Evolutionary conservation across 2,888 invertebrate species (phyloP), one percentile per base, ranked within the genome.

Genomic region (Eugnorisma glareosa): DNA sequence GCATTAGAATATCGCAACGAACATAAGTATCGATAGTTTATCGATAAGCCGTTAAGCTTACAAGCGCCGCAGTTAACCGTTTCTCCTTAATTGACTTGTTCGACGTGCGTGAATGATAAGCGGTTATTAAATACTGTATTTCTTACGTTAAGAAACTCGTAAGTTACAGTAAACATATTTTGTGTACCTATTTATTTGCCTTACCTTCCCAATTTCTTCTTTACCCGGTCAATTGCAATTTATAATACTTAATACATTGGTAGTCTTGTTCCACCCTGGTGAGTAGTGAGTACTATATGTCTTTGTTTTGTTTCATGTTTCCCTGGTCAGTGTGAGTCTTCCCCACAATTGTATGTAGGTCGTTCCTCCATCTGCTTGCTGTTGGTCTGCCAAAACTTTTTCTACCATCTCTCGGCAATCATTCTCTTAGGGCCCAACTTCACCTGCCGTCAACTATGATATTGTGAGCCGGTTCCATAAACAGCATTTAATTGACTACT

Each of bases 51-150:
- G 68, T 66, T 75, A 64, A 79, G 79, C 85, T 82, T 73, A 63
- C 68, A 73, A 73, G 73, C 66, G 31, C 73, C 48, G 70, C 48
- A 51, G 45, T 83, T 74, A 74, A 79, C 74, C 24, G 73, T 86
- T 85, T 73, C 73, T 59, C 84, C 67, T 83, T 83, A 86, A 85
- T 86, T 85, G 85, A 86, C 86, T 78, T 78, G 85, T 85, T 82
- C 71, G 68, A 73, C 71, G 83, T 82, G 69, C 86, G 59, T 82
- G 61, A 85, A 82, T 82, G 74, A 75, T 78, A 85, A 75, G 74
- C 35, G 28, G 66, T 74, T 68, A 67, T 74, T 85, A 85, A 75
- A 84, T 77, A 61, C 59, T 61, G 64, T 66, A 74, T 81, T 82
- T 73, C 64, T 63, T 73, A 82, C 24, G 59, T 67, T 63, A 59